Evolutionary conservation across 2,797 vertebrate genomes (phyloP), one percentile per base, ranked within the genome.

Genomic region (Cyprinella venusta): DNA sequence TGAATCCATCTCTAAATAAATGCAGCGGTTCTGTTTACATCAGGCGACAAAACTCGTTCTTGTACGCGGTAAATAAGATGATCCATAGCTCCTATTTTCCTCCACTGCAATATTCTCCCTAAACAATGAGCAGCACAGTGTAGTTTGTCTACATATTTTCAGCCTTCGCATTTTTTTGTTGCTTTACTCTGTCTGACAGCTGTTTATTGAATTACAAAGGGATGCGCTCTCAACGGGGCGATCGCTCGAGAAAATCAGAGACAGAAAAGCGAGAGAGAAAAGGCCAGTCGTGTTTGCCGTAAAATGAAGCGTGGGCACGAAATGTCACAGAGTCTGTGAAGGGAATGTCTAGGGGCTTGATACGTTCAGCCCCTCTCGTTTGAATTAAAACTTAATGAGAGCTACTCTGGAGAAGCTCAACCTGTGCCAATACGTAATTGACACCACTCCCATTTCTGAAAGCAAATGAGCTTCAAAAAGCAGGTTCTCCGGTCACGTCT

Each of bases 351-450:
- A 54, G 70, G 54, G 77, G 71, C 50, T 54, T 12, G 72, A 69
- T 84, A 68, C 63, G 76, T 80, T 80, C 61, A 36, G 48, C n/a
- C 24, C 75, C 82, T 72, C 82, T 87, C 87, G 56, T 84, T 83
- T 79, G 30, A 48, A 80, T 74, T 85, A 84, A 89, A 89, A 71
- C 88, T 87, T 91, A 92, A 92, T 92, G 90, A 92, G 88, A 87
- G 86, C 81, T 82, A 84, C 81, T 90, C 89, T 82, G 0, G 85
- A 76, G 88, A 88, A 90, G 86, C 90, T 85, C 36, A 64, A 88
- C 81, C 88, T 91, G 88, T 88, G 87, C 92, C 93, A 92, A 91
- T 79, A 71, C 67, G 74, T 91, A 92, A 93, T 92, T 93, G 90
- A 90, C 87, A 86, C 63, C 21, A 45, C 75, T 87, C 84, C 59